Percentiles rank a stretch among this genome's conserved stretches.
Conservation (phyloP, 2,797 vertebrate species). For the Acrossocheilus fasciatus region DNA sequence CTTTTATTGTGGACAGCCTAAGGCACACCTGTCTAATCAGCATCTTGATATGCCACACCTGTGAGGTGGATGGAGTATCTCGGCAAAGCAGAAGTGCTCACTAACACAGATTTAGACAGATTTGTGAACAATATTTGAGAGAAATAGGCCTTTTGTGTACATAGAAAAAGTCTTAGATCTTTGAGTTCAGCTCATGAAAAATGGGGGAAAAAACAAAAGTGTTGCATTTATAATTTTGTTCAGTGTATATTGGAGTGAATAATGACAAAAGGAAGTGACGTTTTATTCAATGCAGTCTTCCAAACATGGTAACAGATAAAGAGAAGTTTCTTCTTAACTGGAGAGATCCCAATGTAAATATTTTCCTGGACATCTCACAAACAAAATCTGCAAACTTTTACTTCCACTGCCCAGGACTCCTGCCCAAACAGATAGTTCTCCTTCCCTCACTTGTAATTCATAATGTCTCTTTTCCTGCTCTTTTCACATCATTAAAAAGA, state of each 20-base stretch:
- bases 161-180: too few relatives aligned
- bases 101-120: too few relatives aligned
- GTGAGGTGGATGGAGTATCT: too few relatives aligned
- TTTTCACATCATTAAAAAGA: neutral
- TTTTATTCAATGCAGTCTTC: neutral
- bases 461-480: neutral
- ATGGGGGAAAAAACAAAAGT: too few relatives aligned
- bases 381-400: neutral
- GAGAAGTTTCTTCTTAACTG: neutral
- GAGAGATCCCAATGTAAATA: constrained; percentile 11
- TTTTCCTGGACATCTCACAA: neutral
- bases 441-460: neutral
- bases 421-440: neutral
- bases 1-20: too few relatives aligned
- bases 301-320: neutral
- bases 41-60: too few relatives aligned
- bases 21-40: too few relatives aligned
- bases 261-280: neutral
- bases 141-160: too few relatives aligned
- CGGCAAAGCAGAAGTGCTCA: too few relatives aligned
- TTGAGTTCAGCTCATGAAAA: too few relatives aligned
- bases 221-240: too few relatives aligned
- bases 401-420: neutral
- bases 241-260: neutral
- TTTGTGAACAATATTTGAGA: too few relatives aligned